These are phyloP conservation scores for Cheilosia grossa DNA, from an alignment of 2,888 invertebrate species.

Conservation along the genomic window DNA sequence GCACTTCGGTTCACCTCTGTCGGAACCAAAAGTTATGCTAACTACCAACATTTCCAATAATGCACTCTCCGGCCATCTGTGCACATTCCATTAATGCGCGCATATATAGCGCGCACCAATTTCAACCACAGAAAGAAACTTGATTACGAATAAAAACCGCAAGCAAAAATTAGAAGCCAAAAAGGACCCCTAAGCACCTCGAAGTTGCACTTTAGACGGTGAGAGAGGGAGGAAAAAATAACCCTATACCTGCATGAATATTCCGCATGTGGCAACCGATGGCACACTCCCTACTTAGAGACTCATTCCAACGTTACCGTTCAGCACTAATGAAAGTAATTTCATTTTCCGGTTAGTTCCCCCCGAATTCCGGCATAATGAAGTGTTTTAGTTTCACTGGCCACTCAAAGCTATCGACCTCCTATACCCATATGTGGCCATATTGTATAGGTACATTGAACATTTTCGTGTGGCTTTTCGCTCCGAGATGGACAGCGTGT, in stretches of 20 bases:
- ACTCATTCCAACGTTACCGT: conserved; percentile 36
- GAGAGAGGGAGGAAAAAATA: neutral
- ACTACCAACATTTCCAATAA: conserved; percentile 56
- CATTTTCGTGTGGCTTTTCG: conserved; percentile 17
- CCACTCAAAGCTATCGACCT: conserved; percentile 53
- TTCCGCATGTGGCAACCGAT: conserved; percentile 15
- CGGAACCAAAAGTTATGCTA: conserved; percentile 46
- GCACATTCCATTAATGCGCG: conserved; percentile 43
- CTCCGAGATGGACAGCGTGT: conserved; percentile 35
- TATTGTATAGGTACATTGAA: neutral
- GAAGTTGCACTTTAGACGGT: conserved; percentile 7
- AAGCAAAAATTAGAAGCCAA: conserved; percentile 61
- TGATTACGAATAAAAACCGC: conserved; percentile 59
- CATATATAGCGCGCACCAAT: neutral
- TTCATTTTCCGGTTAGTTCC: conserved; percentile 64
- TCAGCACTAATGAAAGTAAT: conserved; percentile 68
- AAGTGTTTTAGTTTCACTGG: conserved; percentile 66
- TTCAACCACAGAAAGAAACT: conserved; percentile 53
- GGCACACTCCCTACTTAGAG: neutral
- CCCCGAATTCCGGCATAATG: conserved; percentile 40
- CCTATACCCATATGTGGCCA: conserved; percentile 9
- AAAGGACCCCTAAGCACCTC: conserved; percentile 24
- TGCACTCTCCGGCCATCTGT: conserved; percentile 51
- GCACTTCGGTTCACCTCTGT: neutral
- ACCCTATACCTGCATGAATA: conserved; percentile 33